These are phyloP conservation scores for Neelides sp. DNA, from an alignment of 1,140 invertebrate genomes.

Conservation along the genomic window DNA sequence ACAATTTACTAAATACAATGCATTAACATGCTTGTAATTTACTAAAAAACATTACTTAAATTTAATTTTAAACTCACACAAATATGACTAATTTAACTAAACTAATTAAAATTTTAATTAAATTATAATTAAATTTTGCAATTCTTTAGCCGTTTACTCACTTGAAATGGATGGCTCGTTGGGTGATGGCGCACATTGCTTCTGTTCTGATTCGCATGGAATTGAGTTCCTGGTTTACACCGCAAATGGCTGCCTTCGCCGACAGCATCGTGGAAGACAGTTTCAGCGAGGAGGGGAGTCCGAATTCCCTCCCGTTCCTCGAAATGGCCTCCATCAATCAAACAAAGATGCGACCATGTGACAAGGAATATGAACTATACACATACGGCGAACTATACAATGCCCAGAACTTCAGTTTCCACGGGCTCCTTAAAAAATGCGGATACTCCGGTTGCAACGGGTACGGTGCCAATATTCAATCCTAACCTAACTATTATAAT, in stretches of 20 bases:
- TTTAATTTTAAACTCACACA: too few species aligned
- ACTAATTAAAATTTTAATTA: too few species aligned
- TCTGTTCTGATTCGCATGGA: too few species aligned
- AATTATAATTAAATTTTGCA: not conserved
- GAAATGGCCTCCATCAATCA: constrained; percentile 47
- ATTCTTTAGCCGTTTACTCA: constrained; percentile 9
- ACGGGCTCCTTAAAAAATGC: constrained; percentile 78
- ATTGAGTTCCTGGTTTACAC: constrained; percentile 24
- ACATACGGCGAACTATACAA: constrained; percentile 33
- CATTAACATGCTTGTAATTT: too few species aligned
- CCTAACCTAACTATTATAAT: too few species aligned
- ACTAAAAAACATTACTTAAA: too few species aligned
- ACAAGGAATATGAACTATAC: constrained; percentile 74
- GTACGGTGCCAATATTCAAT: constrained; percentile 41
- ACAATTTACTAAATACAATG: too few species aligned
- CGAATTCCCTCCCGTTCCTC: constrained; percentile 14
- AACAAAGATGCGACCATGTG: constrained; percentile 56
- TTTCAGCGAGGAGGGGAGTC: constrained; percentile 3
- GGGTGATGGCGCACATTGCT: constrained; percentile 26
- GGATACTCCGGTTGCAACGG: constrained; percentile 77
- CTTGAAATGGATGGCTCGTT: constrained; percentile 17
- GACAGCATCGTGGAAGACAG: not conserved
- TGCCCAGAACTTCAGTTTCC: constrained; percentile 23
- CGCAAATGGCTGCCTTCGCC: constrained; percentile 21
- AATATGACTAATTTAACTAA: too few species aligned